Base-by-base conservation (phyloP, 2,888 invertebrate species). In the Eupithecia subumbrata region DNA sequence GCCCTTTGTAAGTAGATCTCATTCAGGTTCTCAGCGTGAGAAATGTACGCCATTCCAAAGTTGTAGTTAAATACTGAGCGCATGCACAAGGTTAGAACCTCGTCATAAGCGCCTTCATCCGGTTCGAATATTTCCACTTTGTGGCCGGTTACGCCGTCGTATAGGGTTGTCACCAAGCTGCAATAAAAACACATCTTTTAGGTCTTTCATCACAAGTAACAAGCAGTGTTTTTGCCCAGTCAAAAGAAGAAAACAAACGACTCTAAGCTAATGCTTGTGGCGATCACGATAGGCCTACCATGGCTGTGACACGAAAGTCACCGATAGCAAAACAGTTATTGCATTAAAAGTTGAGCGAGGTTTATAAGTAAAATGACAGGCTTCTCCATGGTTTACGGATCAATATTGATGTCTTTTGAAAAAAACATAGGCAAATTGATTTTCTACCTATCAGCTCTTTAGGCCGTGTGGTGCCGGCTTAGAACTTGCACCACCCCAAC, bases 131-230 rank as follows among this genome's bases (percentile, higher is more conserved):
- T 88, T 0, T 91, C 85, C 4, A 96, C 87, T 84, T 95, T 95
- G 25, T 88, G 86, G 12, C 96, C 96, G 0, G 90, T 90, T 1
- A 81, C 79, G 7, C 84, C 84, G 74, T 96, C 95, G 84, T 97
- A 97, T 5, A 97, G 90, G 4, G 96, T 96, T 74, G 97, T 95
- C 74, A 96, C 92, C 79, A 97, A 90, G 78, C 97, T 97, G 88
- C 2, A 94, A 92, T 64, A 0, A 66, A 14, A 71, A 64, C 2
- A 12, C 7, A 45, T 18, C 12, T 37, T n/a, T 37, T 8, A 66
- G 18, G 56, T 22, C 11, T 22, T 56, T 56, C 11, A 56, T 22
- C 56, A 56, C 11, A 22, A 22, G 52, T 52, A 18, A 52, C n/a
- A 52, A 48, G 7, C 16, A 45, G 45, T 48, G 18, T 7, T 18